A percentile compares a stretch with the other conserved stretches of the same genome.
phyloP scores from a whole-genome alignment of 2,113 vertebrate genomes.

The Fulmarus glacialis region DNA sequence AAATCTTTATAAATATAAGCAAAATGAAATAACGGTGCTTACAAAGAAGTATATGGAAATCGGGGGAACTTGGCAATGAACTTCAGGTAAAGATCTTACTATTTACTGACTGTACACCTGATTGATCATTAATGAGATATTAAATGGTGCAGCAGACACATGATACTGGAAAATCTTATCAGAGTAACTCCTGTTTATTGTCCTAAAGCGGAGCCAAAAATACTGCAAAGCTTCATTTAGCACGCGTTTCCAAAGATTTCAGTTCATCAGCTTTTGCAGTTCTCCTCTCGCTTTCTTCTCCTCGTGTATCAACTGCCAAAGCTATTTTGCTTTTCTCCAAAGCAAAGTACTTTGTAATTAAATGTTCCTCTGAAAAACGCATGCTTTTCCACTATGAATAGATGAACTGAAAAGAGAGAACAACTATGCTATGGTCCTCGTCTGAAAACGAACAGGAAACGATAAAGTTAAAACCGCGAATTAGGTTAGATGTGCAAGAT shows the following conservation, averaged over 20 bases:
- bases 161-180: not conserved
- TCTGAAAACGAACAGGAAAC: not conserved
- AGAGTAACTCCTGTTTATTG: conserved; percentile 12
- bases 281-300: not conserved
- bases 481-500: not conserved
- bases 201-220: not conserved
- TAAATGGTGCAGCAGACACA: conserved; percentile 3
- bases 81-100: not conserved
- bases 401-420: not conserved
- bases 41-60: not conserved
- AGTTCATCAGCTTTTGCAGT: not conserved
- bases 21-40: not conserved
- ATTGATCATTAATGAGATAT: conserved; percentile 16
- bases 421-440: not conserved
- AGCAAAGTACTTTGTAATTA: not conserved
- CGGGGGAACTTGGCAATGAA: not conserved
- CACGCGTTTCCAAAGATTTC: not conserved
- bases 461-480: not conserved
- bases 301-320: not conserved
- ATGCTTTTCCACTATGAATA: not conserved
- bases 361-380: not conserved
- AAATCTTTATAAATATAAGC: not conserved
- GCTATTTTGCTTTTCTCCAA: not conserved
- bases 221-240: not conserved
- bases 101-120: not conserved